These are phyloP conservation scores for Semnopithecus entellus DNA, from an alignment of 2,113 vertebrate genomes.

Conservation along the genomic window DNA sequence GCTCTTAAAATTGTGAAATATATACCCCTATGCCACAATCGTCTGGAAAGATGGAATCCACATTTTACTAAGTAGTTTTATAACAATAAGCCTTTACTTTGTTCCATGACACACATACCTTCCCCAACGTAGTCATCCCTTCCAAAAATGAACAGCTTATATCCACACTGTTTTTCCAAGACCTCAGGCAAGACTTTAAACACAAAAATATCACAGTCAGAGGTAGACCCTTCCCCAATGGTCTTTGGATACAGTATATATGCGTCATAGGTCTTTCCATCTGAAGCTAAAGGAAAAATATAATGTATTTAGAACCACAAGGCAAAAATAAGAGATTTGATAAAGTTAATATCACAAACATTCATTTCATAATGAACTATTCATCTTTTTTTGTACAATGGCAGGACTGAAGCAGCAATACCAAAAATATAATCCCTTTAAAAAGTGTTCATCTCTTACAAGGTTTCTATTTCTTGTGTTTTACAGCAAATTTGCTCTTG, in stretches of 20 bases:
- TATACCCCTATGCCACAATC: too few relatives aligned
- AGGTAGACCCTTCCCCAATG: constrained; percentile 63
- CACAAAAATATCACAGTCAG: constrained; percentile 85
- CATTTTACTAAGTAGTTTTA: background rate
- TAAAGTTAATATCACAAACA: background rate
- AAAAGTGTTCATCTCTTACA: background rate
- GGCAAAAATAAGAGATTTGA: background rate
- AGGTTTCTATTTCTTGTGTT: background rate
- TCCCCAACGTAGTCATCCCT: constrained; percentile 91
- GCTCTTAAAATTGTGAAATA: background rate
- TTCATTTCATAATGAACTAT: background rate
- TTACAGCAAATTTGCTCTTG: background rate
- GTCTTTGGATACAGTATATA: constrained; percentile 91
- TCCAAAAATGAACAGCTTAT: constrained; percentile 92
- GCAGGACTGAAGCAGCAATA: background rate
- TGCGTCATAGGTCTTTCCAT: constrained; percentile 94
- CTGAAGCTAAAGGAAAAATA: constrained; percentile 83
- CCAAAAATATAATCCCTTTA: background rate
- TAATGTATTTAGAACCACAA: constrained; percentile 19
- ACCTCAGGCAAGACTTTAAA: constrained; percentile 90
- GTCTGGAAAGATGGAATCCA: background rate
- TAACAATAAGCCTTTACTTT: background rate
- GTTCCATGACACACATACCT: constrained; percentile 81
- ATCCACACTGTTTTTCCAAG: constrained; percentile 91
- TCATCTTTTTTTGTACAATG: background rate